These are phyloP conservation scores for Anoura caudifer DNA, from an alignment of 2,113 vertebrate species.

Conservation along the genomic window DNA sequence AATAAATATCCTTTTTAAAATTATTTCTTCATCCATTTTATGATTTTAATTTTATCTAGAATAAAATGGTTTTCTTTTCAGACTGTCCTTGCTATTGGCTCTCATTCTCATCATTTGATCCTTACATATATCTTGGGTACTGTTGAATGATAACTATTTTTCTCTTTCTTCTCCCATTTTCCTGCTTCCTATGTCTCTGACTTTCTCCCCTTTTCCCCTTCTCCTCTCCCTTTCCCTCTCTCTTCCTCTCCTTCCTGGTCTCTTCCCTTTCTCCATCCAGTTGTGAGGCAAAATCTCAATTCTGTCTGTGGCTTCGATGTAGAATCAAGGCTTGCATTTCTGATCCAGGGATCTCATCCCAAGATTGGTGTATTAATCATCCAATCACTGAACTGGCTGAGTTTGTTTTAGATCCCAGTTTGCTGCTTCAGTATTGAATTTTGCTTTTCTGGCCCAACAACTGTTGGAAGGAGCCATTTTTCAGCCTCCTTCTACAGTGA, in stretches of 20 bases:
- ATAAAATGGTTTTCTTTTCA: neutral
- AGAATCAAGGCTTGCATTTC: neutral
- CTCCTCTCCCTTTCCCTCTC: neutral
- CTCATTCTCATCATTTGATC: neutral
- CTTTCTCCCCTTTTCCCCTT: no score
- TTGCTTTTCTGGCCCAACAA: neutral
- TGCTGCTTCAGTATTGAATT: neutral
- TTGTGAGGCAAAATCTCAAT: neutral
- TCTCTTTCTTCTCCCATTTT: neutral
- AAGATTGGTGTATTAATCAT: neutral
- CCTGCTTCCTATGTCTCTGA: neutral
- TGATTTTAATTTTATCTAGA: conserved; percentile 6
- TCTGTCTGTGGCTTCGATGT: neutral
- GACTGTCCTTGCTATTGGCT: neutral
- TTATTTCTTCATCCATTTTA: neutral
- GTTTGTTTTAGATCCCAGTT: neutral
- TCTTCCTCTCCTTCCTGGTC: neutral
- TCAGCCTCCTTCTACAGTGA: neutral
- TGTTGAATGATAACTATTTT: neutral
- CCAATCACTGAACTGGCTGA: neutral
- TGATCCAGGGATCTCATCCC: neutral
- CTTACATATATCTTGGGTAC: neutral
- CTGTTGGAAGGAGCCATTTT: neutral
- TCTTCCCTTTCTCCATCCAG: neutral
- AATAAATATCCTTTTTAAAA: conserved; percentile 8